Percentiles rank a stretch among this genome's conserved stretches.
Evolutionary conservation across 2,797 vertebrate species (phyloP).

Genomic region (Neoniphon sammara): DNA sequence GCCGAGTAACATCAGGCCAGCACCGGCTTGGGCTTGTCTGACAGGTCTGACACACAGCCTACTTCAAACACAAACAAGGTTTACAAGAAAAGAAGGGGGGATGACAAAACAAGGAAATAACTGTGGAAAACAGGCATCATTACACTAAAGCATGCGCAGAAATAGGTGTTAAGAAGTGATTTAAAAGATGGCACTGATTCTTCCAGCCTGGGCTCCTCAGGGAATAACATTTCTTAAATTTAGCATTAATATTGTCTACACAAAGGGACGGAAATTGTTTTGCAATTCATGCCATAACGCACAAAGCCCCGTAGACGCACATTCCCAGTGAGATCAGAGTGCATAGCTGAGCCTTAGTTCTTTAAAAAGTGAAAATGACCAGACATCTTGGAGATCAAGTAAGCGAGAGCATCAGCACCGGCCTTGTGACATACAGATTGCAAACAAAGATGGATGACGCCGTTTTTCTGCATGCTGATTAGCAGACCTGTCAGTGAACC

Average conservation of each 20-base stretch:
- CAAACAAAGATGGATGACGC: background rate
- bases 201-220: too few relatives aligned
- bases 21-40: too few relatives aligned
- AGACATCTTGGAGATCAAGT: background rate
- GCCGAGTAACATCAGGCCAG: background rate
- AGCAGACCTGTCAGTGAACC: conserved; percentile 26
- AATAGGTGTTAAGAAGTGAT: background rate
- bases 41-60: background rate
- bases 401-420: background rate
- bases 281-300: background rate
- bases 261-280: background rate
- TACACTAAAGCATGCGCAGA: background rate
- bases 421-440: background rate
- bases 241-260: background rate
- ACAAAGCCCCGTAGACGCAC: too few relatives aligned
- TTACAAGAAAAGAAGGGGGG: background rate
- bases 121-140: too few relatives aligned
- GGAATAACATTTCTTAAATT: too few relatives aligned
- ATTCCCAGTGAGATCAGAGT: too few relatives aligned
- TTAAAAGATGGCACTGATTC: too few relatives aligned
- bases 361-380: too few relatives aligned
- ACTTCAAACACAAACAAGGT: background rate
- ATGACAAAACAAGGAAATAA: background rate
- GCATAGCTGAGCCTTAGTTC: too few relatives aligned
- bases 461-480: background rate